A percentile compares a stretch with the other conserved stretches of the same genome.
Conservation (phyloP, 2,888 invertebrate genomes). For the Acleris laterana region DNA sequence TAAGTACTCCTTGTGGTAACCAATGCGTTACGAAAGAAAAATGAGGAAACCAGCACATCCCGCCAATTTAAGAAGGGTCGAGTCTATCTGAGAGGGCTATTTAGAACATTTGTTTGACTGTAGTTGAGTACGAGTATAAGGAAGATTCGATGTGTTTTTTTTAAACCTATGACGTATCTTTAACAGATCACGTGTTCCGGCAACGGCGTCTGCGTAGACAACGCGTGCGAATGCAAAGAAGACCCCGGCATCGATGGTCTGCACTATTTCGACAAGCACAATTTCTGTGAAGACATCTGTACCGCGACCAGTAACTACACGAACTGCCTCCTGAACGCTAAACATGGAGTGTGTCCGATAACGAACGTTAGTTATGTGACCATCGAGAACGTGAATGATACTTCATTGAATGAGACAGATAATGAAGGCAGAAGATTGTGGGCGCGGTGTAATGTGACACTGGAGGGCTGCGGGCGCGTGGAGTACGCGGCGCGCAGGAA, state of each 20-base stretch:
- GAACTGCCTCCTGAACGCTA: constrained; percentile 52
- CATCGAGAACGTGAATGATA: constrained; percentile 48
- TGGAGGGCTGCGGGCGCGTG: constrained; percentile 48
- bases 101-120: no score
- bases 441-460: constrained; percentile 60
- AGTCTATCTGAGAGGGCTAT: no score
- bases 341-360: constrained; percentile 23
- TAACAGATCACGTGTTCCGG: constrained; percentile 61
- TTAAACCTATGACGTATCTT: background rate
- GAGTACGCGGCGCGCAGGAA: constrained; percentile 60
- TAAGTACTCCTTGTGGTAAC: no score
- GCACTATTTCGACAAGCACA: constrained; percentile 62
- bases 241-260: constrained; percentile 55
- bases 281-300: constrained; percentile 67
- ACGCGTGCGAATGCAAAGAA: constrained; percentile 61
- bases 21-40: no score
- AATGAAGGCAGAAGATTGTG: constrained; percentile 52
- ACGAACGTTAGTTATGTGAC: constrained; percentile 41
- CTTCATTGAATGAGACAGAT: constrained; percentile 47
- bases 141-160: background rate
- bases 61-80: no score
- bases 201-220: constrained; percentile 64
- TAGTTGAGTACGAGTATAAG: background rate
- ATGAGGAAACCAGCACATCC: no score
- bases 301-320: constrained; percentile 53